Evolutionary conservation across 2,797 vertebrate species (phyloP), one percentile per base, ranked within the genome.

Genomic region (Erpetoichthys calabaricus): DNA sequence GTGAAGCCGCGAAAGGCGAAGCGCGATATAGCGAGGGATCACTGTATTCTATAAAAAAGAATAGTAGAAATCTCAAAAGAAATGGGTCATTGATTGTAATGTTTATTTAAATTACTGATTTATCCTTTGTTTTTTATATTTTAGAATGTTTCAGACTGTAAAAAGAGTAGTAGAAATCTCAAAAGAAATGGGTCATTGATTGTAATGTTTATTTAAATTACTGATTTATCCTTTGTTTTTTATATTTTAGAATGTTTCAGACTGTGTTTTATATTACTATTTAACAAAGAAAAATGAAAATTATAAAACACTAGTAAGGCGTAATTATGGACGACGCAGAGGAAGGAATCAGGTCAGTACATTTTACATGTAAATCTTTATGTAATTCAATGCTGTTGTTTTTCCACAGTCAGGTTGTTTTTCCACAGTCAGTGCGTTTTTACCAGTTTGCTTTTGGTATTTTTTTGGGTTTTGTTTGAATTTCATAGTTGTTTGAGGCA

Each of bases 241-340:
- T 64, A 56, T 9, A 3, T 70, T 75, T 50, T 65, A 99, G 96
- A 94, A 90, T 70, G 92, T 99, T 60, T 85, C 95, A 0, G 96
- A 99, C 73, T 99, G 95, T 70, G 95, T 98, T 69, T 80, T 97
- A 57, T 98, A 92, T 80, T 99, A 99, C 74, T 98, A 99, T 79
- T 85, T 99, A 82, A 94, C 95, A 56, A 99, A 99, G 89, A 99
- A 99, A 84, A 98, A 95, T 80, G 91, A 98, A 75, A 97, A 99
- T 73, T 99, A 89, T 71, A 99, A 99, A 80, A 91, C 94, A 1
- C 80, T 98, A 49, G 93, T 99, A 65, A 85, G 94, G 69, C 86
- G 94, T 51, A 99, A 97, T 79, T 97, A 94, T 1, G 90, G 92
- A 50, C 90, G 89, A 77, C 86, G 94, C 45, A 82, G 94, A 79